Conservation (phyloP, 92 coral and sea anemone genomes). For the Parazoanthus swiftii region DNA sequence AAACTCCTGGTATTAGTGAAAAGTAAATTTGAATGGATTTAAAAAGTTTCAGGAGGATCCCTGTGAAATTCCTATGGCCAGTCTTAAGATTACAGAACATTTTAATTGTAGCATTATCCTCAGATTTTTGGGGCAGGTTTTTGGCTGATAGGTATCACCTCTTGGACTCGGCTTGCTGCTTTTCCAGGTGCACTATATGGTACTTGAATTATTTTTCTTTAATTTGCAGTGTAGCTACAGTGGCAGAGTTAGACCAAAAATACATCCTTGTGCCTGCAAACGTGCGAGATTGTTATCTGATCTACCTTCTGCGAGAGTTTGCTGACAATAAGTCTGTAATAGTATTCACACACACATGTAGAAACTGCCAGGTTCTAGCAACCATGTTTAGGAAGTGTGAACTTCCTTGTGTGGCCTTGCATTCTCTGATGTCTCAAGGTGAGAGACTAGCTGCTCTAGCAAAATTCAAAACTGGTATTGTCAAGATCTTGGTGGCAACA, state of each 20-base stretch:
- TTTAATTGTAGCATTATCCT: too few species aligned
- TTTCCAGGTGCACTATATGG: too few species aligned
- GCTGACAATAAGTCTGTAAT: conserved; percentile 82
- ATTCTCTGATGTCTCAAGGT: conserved; percentile 91
- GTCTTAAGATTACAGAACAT: too few species aligned
- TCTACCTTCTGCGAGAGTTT: conserved; percentile 74
- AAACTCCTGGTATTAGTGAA: too few species aligned
- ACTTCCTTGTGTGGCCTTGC: conserved; percentile 88
- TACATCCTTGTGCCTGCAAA: conserved; percentile 81
- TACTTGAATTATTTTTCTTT: background rate
- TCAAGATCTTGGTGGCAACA: conserved; percentile 81
- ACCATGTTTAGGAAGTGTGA: conserved; percentile 84
- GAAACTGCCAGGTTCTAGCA: conserved; percentile 86
- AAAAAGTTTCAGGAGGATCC: too few species aligned
- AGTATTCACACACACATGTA: conserved; percentile 91
- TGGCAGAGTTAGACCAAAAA: conserved; percentile 80
- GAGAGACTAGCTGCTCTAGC: conserved; percentile 85
- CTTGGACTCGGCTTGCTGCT: too few species aligned
- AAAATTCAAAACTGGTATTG: conserved; percentile 87
- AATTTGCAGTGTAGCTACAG: conserved; percentile 79
- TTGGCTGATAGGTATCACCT: too few species aligned
- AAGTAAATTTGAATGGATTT: too few species aligned
- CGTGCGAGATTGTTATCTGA: conserved; percentile 90
- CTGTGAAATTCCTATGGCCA: too few species aligned
- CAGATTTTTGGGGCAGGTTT: too few species aligned